Base-by-base conservation (phyloP, 2,797 vertebrate genomes). In the Sardinella longiceps region DNA sequence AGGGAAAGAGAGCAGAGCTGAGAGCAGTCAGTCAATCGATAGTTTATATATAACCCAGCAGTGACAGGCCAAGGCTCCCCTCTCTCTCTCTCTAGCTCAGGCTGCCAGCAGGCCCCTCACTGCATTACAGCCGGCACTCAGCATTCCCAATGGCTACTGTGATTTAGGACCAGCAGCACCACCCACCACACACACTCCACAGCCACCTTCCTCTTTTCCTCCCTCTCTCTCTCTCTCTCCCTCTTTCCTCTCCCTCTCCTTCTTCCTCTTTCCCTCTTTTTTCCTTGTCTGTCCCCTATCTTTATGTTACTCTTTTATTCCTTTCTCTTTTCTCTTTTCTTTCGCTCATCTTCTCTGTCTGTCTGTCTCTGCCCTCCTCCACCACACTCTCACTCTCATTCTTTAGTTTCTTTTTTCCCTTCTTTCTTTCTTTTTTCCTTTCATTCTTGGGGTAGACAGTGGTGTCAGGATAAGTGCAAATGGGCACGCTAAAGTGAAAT, bases 31-130 rank as follows among this genome's bases (percentile, higher is more conserved):
- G 70, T 83, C 58, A 85, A 85, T 88, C 86, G 84, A 86, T 85
- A 84, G 87, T 84, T 83, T 87, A 81, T 82, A 87, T 56, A 88
- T 87, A 88, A 87, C 84, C 82, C 60, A 1, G 33, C 77, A 58
- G 82, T 87, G 86, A 87, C 88, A 88, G 83, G 83, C 86, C 88
- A 85, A 86, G 84, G 86, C 86, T 82, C 80, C 84, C 60, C 82
- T 37, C 82, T 37, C 66, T 84, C 46, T 82, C n/a, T n/a, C n/a
- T n/a, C n/a, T n/a, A n/a, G n/a, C n/a, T n/a, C n/a, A n/a, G 33
- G 51, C 80, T 84, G 85, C 80, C 83, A 84, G 83, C 83, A 66
- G 15, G 82, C 87, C 46, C 46, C 46, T 48, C 46, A 12, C 83
- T 53, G 80, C 66, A 58, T 84, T 82, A 82, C 84, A 83, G 85